phyloP scores from a whole-genome alignment of 2,888 invertebrate genomes.

The Lampropteryx suffumata region DNA sequence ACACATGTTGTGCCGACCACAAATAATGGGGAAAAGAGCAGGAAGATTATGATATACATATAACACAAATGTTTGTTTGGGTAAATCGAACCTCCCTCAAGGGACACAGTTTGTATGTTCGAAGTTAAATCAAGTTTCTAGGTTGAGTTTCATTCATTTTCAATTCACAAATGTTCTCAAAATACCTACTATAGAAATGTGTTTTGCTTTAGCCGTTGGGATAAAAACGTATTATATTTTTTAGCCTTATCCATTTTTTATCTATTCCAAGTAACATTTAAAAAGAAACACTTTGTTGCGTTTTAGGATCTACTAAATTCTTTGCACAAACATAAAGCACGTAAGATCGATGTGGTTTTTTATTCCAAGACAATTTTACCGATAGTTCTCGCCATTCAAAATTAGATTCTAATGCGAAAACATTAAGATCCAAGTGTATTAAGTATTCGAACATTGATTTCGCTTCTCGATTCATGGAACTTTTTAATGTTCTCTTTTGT shows the following conservation, averaged over 20 bases:
- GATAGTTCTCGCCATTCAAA: not conserved
- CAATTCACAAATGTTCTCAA: too few relatives aligned
- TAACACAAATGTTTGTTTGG: too few relatives aligned
- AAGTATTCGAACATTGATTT: not conserved
- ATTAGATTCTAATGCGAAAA: constrained; percentile 41
- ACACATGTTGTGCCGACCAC: too few relatives aligned
- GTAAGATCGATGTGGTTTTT: constrained; percentile 70
- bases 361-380: constrained; percentile 25
- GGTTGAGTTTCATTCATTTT: too few relatives aligned
- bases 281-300: constrained; percentile 1
- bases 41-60: too few relatives aligned
- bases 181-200: too few relatives aligned
- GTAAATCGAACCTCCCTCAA: too few relatives aligned
- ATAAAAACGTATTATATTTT: too few relatives aligned
- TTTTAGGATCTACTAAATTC: constrained; percentile 23
- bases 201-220: too few relatives aligned
- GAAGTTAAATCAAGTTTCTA: too few relatives aligned
- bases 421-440: constrained; percentile 1
- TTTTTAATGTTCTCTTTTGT: constrained; percentile 66
- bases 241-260: not conserved
- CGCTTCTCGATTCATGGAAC: constrained; percentile 37
- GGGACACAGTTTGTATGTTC: too few relatives aligned
- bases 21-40: too few relatives aligned
- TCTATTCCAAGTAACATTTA: not conserved
- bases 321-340: constrained; percentile 51